Evolutionary conservation across 2,113 vertebrate species (phyloP), one percentile per base, ranked within the genome.

Genomic region (Platichthys flesus): DNA sequence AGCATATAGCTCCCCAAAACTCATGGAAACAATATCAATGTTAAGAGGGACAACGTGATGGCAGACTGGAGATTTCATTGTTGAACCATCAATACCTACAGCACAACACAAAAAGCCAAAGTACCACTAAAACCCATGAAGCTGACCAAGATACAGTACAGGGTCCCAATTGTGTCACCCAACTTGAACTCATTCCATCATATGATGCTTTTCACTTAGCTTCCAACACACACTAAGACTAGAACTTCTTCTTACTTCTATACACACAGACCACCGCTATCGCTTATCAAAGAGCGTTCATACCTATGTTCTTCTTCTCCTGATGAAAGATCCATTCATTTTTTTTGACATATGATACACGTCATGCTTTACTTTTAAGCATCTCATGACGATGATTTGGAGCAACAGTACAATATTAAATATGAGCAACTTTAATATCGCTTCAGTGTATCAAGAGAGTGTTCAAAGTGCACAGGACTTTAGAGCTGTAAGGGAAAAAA

Each of bases 401-500:
- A 79, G 57, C 78, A 83, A 80, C 74, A 66, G 51, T 70, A 85
- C 67, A 67, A 69, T 83, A 85, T 68, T 54, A 66, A 72, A 71
- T 82, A 82, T 69, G 61, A 91, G 84, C 81, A 77, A 87, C 79
- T 77, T 83, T 79, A 78, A 76, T 57, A 84, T 76, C 81, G 88
- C 78, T 70, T 79, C 58, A 86, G 82, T 83, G 76, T 72, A 67
- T 89, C 76, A 60, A 61, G 71, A 85, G 68, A 71, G 72, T 81
- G 74, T 88, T 89, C 65, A 90, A 82, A 87, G 76, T 88, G 84
- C 75, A 82, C 83, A 52, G 45, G 49, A 88, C 76, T 21, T 82
- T 78, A 80, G 51, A 52, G 51, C 14, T 52, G 6, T 42, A 20
- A 40, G 76, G 76, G 81, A 63, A 81, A 20, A 21, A 21, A 84